These are phyloP conservation scores for Dynastes tityus DNA, from an alignment of 2,888 invertebrate genomes.

Conservation along the genomic window DNA sequence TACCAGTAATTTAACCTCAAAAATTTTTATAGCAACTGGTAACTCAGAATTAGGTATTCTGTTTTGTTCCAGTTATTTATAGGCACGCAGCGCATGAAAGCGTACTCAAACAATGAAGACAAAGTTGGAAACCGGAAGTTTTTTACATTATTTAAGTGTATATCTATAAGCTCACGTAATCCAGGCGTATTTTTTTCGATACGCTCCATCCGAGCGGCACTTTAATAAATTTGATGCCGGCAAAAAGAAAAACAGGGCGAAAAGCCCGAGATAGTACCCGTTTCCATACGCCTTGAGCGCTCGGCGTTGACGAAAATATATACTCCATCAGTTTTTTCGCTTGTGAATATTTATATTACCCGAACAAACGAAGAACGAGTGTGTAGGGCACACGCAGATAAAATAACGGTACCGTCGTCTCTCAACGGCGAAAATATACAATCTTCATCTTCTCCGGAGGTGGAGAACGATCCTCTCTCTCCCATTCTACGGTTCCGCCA, in stretches of 20 bases:
- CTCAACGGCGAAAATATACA: conserved; percentile 23
- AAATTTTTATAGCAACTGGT: too few species aligned
- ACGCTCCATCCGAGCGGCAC: background rate
- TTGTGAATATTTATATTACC: conserved; percentile 39
- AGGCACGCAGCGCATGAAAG: background rate
- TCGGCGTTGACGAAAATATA: conserved; percentile 31
- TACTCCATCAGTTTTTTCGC: conserved; percentile 42
- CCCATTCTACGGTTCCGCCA: background rate
- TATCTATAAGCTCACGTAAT: background rate
- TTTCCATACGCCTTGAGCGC: background rate
- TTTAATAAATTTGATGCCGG: conserved; percentile 40
- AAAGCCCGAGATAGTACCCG: background rate
- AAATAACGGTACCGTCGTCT: conserved; percentile 22
- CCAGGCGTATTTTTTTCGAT: background rate
- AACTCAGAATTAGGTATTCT: too few species aligned
- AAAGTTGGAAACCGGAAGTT: background rate
- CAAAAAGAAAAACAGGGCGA: conserved; percentile 8
- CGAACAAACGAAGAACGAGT: conserved; percentile 25
- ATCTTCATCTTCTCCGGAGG: conserved; percentile 26
- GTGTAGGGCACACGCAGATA: conserved; percentile 8
- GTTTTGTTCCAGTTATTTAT: too few species aligned
- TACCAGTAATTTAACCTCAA: too few species aligned
- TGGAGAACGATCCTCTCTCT: background rate
- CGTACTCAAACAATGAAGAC: background rate
- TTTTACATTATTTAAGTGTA: background rate